Evolutionary conservation across 1,140 invertebrate genomes (phyloP).

Genomic region (Diorhabda sublineata): DNA sequence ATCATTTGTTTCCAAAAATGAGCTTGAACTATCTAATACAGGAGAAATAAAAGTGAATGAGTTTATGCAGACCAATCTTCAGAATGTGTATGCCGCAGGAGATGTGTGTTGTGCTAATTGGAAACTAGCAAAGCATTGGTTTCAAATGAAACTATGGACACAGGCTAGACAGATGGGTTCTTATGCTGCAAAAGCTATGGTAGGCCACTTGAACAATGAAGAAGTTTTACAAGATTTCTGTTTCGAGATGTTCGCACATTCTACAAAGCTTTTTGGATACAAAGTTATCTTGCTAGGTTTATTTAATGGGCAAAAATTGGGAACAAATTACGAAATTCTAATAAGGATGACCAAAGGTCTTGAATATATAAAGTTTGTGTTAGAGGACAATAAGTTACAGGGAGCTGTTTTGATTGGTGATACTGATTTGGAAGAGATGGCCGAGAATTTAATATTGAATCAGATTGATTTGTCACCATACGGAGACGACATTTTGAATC

Average conservation of each 20-base stretch:
- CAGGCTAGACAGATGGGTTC: conserved; percentile 96
- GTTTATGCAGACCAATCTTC: conserved; percentile 75
- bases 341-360: conserved; percentile 75
- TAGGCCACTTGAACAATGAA: conserved; percentile 58
- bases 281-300: conserved; percentile 92
- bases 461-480: conserved; percentile 84
- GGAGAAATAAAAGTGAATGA: conserved; percentile 79
- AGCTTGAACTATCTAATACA: conserved; percentile 63
- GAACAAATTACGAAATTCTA: conserved; percentile 80
- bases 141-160: conserved; percentile 96
- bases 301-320: conserved; percentile 89
- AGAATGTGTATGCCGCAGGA: conserved; percentile 88
- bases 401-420: conserved; percentile 96
- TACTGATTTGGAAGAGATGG: conserved; percentile 95
- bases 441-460: conserved; percentile 96
- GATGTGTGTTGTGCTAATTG: conserved; percentile 85
- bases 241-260: conserved; percentile 96
- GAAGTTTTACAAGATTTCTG: conserved; percentile 78
- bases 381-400: conserved; percentile 80
- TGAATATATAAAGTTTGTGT: conserved; percentile 90
- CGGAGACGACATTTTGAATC: conserved; percentile 91
- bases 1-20: conserved; percentile 53
- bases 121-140: conserved; percentile 80
- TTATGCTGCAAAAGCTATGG: conserved; percentile 90
- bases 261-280: conserved; percentile 91